A percentile compares a stretch with the other conserved stretches of the same genome.
These are phyloP conservation scores for Hoplostethus atlanticus DNA, from an alignment of 2,797 vertebrate genomes.

Conservation along the genomic window DNA sequence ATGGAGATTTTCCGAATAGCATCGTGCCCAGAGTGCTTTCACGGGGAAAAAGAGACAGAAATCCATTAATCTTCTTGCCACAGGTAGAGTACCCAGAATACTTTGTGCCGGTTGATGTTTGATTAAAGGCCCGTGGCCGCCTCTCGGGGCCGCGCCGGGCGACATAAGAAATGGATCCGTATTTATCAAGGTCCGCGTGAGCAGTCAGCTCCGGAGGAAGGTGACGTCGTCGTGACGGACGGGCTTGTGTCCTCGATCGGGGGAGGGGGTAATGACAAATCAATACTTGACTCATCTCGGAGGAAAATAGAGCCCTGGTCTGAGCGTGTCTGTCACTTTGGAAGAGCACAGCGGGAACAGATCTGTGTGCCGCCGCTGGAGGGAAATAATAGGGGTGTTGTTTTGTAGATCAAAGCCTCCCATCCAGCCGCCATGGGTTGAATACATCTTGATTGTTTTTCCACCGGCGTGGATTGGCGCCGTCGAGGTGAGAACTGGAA, in stretches of 20 bases:
- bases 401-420: not conserved
- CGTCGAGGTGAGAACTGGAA: not conserved
- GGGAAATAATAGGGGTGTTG: not conserved
- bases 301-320: constrained; percentile 27
- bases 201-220: constrained; percentile 4
- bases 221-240: constrained; percentile 15
- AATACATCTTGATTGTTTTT: not conserved
- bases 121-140: constrained; percentile 57
- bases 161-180: constrained; percentile 29
- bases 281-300: constrained; percentile 41
- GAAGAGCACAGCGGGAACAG: not conserved
- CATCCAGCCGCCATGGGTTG: constrained; percentile 2
- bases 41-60: constrained; percentile 32
- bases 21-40: constrained; percentile 32
- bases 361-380: not conserved
- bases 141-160: constrained; percentile 12
- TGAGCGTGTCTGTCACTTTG: constrained; percentile 19
- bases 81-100: constrained; percentile 35
- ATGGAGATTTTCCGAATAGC: constrained; percentile 27
- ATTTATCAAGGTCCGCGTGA: constrained; percentile 42
- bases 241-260: constrained; percentile 27
- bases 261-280: constrained; percentile 46
- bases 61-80: constrained; percentile 49
- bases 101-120: constrained; percentile 48
- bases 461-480: not conserved